These are phyloP conservation scores for Strigops habroptila DNA, from an alignment of 2,113 vertebrate genomes.

Conservation along the genomic window DNA sequence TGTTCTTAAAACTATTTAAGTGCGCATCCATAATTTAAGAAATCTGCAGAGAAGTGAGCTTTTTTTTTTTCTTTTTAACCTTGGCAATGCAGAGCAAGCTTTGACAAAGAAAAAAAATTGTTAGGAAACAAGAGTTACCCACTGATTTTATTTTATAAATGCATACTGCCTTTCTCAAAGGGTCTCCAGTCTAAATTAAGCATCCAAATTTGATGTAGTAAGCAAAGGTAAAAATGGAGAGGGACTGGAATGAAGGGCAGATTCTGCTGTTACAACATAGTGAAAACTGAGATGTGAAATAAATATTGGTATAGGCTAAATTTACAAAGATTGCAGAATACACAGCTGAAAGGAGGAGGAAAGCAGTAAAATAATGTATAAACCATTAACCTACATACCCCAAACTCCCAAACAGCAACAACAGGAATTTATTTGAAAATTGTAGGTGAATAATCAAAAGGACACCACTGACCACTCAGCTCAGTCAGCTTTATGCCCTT, in stretches of 20 bases:
- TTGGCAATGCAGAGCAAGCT: background rate
- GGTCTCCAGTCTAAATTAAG: background rate
- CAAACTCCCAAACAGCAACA: background rate
- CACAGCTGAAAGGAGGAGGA: background rate
- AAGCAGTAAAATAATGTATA: background rate
- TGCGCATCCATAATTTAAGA: slow-evolving; percentile 7
- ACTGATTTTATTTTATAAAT: background rate
- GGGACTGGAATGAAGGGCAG: background rate
- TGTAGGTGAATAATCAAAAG: background rate
- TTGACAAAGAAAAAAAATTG: background rate
- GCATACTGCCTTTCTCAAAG: background rate
- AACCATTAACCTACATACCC: background rate
- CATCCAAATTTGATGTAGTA: background rate
- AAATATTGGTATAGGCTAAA: slow-evolving; percentile 6
- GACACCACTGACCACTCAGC: background rate
- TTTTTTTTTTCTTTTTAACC: background rate
- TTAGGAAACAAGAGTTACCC: background rate
- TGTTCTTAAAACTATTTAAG: background rate
- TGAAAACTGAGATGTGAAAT: background rate
- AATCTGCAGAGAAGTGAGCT: background rate
- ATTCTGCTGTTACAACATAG: background rate
- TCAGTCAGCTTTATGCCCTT: background rate
- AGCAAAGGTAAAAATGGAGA: background rate
- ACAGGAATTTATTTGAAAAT: slow-evolving; percentile 9
- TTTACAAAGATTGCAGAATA: background rate